Percentiles rank a stretch among this genome's conserved stretches.
phyloP scores from a whole-genome alignment of 2,797 vertebrate genomes.

The Esox lucius region DNA sequence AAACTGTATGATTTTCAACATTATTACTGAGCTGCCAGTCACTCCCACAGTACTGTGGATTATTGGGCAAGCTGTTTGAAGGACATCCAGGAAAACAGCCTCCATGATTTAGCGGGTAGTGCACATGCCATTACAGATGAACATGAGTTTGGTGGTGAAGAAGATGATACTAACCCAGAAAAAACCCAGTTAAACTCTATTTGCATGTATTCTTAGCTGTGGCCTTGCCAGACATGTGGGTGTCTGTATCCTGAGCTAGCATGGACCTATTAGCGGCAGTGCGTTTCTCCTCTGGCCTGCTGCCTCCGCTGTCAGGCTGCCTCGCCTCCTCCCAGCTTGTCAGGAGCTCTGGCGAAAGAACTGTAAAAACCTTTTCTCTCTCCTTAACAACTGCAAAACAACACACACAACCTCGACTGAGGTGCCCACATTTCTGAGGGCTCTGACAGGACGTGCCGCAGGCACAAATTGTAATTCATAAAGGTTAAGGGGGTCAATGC shows the following conservation, averaged over 20 bases:
- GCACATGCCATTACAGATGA: constrained; percentile 19
- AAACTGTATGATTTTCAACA: constrained; percentile 56
- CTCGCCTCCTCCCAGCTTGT: constrained; percentile 78
- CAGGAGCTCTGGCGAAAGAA: constrained; percentile 78
- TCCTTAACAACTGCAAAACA: constrained; percentile 82
- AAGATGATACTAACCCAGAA: not conserved
- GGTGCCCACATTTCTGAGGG: constrained; percentile 81
- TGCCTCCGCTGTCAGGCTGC: constrained; percentile 77
- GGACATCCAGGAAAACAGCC: constrained; percentile 27
- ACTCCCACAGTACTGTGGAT: constrained; percentile 42
- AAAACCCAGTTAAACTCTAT: constrained; percentile 35
- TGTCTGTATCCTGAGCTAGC: constrained; percentile 67
- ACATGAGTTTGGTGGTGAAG: not conserved
- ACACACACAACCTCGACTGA: constrained; percentile 72
- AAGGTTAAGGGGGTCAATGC: constrained; percentile 88
- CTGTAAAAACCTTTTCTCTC: constrained; percentile 82
- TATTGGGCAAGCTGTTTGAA: constrained; percentile 47
- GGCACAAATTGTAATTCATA: constrained; percentile 89
- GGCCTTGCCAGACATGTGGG: constrained; percentile 52
- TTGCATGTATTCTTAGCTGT: constrained; percentile 40
- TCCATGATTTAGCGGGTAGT: constrained; percentile 13
- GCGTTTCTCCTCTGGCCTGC: constrained; percentile 73
- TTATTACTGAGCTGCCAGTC: constrained; percentile 41
- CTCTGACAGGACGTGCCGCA: constrained; percentile 85
- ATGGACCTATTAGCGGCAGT: constrained; percentile 68